phyloP scores from a whole-genome alignment of 2,888 invertebrate species.

The Cephus runcator region DNA sequence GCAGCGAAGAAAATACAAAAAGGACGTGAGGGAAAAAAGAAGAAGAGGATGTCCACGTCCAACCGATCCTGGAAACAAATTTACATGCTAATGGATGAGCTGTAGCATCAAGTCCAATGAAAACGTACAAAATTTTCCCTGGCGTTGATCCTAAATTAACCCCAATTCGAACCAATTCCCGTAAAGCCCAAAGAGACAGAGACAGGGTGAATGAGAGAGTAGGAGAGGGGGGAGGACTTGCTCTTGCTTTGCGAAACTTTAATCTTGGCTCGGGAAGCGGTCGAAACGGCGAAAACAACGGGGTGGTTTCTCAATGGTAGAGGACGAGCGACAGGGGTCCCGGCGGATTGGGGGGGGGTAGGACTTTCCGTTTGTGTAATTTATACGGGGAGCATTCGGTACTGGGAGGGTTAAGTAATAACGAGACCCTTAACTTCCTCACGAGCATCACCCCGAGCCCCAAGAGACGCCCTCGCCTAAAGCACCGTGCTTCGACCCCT shows the following conservation, averaged over 20 bases:
- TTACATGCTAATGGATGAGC: not conserved
- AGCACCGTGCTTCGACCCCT: constrained; percentile 12
- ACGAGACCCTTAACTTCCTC: constrained; percentile 25
- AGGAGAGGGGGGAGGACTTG: not conserved
- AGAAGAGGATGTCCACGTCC: not conserved
- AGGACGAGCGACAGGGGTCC: not conserved
- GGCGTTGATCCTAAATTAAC: constrained; percentile 53
- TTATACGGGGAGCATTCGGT: constrained; percentile 1
- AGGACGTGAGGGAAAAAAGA: not conserved
- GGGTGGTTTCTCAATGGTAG: not conserved
- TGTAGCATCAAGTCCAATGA: not conserved
- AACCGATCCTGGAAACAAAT: not conserved
- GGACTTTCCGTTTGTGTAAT: not conserved
- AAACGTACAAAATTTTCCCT: constrained; percentile 32
- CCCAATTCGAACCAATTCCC: constrained; percentile 42
- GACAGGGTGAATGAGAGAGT: not conserved
- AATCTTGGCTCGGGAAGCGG: not conserved
- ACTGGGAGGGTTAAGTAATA: constrained; percentile 18
- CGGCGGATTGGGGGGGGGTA: not conserved
- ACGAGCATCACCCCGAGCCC: constrained; percentile 15
- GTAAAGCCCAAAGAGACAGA: constrained; percentile 20
- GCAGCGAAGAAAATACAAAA: not conserved
- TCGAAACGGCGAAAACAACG: not conserved
- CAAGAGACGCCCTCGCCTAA: not conserved
- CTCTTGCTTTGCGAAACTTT: not conserved